Evolutionary conservation across 2,113 vertebrate genomes (phyloP).

Genomic region (Himantopus leucocephalus): DNA sequence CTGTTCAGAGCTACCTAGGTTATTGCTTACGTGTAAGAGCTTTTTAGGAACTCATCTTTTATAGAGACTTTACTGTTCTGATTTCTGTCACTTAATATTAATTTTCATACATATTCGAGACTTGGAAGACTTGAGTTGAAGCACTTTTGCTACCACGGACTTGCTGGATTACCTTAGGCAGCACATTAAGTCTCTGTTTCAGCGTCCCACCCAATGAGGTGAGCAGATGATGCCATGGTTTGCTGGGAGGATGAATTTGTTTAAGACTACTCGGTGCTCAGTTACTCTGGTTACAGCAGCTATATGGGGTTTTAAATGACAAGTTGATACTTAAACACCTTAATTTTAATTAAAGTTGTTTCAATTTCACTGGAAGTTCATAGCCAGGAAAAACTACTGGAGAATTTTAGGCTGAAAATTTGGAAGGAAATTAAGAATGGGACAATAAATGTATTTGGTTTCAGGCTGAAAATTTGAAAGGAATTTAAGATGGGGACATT

Average conservation of each 20-base stretch:
- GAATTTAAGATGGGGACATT: neutral
- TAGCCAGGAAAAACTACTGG: neutral
- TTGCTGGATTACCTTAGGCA: neutral
- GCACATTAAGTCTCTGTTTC: neutral
- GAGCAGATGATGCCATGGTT: neutral
- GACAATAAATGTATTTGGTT: neutral
- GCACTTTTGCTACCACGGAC: neutral
- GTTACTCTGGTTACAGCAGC: neutral
- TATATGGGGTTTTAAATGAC: neutral
- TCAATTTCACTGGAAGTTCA: neutral
- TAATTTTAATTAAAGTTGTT: neutral
- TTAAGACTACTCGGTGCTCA: neutral
- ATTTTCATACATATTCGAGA: neutral
- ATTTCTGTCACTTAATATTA: neutral
- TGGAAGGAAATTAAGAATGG: neutral
- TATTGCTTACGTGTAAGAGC: neutral
- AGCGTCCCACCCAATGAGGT: neutral
- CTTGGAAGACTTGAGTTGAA: neutral
- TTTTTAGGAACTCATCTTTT: constrained; percentile 23
- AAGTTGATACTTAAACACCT: neutral
- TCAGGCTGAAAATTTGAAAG: neutral
- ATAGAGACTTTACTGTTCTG: neutral
- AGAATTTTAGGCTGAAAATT: neutral
- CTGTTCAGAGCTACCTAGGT: neutral
- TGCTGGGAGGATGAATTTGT: neutral